Evolutionary conservation across 2,797 vertebrate species (phyloP).

Genomic region (Natrix natrix): DNA sequence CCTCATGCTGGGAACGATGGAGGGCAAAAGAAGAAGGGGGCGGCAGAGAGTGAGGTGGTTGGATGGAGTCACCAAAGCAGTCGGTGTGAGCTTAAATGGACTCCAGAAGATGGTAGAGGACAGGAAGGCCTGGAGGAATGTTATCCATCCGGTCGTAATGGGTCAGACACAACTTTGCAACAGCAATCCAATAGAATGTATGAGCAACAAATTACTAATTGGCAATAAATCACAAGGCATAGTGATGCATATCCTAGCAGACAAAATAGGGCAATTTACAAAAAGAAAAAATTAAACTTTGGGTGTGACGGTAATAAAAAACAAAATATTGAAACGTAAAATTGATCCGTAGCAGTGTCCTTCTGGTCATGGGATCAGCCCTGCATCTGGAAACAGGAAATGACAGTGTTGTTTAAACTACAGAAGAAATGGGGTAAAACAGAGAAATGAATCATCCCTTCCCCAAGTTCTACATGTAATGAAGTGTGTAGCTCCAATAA

Average conservation of each 20-base stretch:
- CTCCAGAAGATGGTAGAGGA: too few relatives aligned
- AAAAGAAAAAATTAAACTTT: background rate
- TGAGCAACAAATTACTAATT: background rate
- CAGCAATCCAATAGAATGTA: background rate
- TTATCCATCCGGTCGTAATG: too few relatives aligned
- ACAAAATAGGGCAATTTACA: background rate
- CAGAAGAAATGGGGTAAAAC: background rate
- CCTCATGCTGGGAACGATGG: too few relatives aligned
- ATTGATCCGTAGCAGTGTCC: background rate
- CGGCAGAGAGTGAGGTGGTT: too few relatives aligned
- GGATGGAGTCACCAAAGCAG: too few relatives aligned
- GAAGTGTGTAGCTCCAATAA: background rate
- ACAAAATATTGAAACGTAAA: background rate
- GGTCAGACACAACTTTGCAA: too few relatives aligned
- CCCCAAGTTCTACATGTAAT: background rate
- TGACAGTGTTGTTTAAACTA: conserved; percentile 9
- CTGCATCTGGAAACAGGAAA: conserved; percentile 45
- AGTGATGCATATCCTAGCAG: background rate
- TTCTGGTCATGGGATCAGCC: conserved; percentile 56
- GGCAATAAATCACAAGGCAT: background rate
- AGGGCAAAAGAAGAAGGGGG: too few relatives aligned
- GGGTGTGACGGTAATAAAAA: background rate
- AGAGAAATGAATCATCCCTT: background rate
- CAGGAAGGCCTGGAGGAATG: too few relatives aligned
- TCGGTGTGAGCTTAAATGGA: too few relatives aligned